Evolutionary conservation across 2,797 vertebrate species (phyloP), one percentile per base, ranked within the genome.

Genomic region (Spinus olivaceus): DNA sequence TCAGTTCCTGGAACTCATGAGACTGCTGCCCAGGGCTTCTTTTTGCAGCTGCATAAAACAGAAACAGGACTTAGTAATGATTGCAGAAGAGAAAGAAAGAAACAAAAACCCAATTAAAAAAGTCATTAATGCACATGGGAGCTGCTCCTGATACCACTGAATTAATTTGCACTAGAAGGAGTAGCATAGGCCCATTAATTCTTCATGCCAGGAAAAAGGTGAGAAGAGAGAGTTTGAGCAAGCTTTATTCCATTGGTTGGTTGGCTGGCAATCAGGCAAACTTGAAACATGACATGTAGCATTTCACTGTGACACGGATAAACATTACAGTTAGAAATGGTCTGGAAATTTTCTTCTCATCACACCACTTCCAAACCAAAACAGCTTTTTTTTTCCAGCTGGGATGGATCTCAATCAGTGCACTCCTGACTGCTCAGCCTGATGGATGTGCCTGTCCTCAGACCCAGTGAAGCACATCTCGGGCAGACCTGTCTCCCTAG

Each of bases 1-100:
- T 99, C 72, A 97, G 92, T 14, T 98, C 98, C 90, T 95, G 97
- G 88, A 97, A 97, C 56, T 99, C 98, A 9, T 97, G 98, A 95
- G 97, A 89, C 94, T 97, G 97, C 22, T 98, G 97, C 72, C 97
- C 97, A 71, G 97, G 97, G 92, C 97, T 98, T 87, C 97, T 98
- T 91, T 98, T 98, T 8, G 97, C 97, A 88, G 97, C 97, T 93
- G 98, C 53, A 88, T 97, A 97, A 44, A 98, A 97, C 59, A 71
- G 90, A 97, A 81, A 88, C 33, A 17, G 81, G 74, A 88, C 83
- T 98, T 90, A 88, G 84, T 98, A 91, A 49, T 18, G 12, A 78
- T 0, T 39, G 59, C 6, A 86, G 67, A 61, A 77, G 23, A 77
- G 33, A 67, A 10, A 81, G 30, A 3, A 80, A 64, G 35, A 50